A percentile compares a stretch with the other conserved stretches of the same genome.
Conservation (phyloP, 2,888 invertebrate species). For the Laothoe populi region DNA sequence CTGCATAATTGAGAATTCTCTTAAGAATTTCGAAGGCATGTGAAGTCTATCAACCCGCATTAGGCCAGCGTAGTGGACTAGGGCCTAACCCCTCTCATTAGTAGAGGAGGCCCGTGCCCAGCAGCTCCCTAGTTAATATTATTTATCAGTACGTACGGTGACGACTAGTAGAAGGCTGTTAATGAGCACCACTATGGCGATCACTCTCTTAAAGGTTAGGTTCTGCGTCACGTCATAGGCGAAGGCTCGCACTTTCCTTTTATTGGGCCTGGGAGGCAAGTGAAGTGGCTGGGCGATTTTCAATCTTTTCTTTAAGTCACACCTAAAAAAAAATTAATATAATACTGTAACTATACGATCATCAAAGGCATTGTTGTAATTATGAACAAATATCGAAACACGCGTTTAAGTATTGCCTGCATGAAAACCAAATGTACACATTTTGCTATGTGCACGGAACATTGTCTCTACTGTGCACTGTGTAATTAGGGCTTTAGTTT, state of each 20-base stretch:
- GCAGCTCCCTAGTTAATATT: neutral
- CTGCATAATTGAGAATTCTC: no score
- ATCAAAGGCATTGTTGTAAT: neutral
- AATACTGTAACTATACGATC: neutral
- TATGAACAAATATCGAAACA: no score
- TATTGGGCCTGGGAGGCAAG: slow-evolving; percentile 98
- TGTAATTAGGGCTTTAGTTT: no score
- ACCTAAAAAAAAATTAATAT: slow-evolving; percentile 79
- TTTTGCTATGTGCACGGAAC: no score
- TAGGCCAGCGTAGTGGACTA: no score
- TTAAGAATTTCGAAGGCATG: no score
- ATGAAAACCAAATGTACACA: no score
- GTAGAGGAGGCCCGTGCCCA: no score
- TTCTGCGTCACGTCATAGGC: slow-evolving; percentile 99
- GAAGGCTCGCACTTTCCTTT: slow-evolving; percentile 94
- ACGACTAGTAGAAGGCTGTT: slow-evolving; percentile 96
- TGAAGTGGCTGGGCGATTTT: slow-evolving; percentile 99
- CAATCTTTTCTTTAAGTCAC: slow-evolving; percentile 98
- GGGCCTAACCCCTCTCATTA: no score
- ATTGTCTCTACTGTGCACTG: no score
- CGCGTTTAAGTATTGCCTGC: no score
- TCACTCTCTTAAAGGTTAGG: slow-evolving; percentile 96
- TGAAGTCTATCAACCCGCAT: no score
- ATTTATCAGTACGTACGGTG: slow-evolving; percentile 87
- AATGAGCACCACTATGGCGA: slow-evolving; percentile 96